Percentiles rank a stretch among this genome's conserved stretches.
Conservation (phyloP, 2,888 invertebrate species). For the Habroteleia sp. region DNA sequence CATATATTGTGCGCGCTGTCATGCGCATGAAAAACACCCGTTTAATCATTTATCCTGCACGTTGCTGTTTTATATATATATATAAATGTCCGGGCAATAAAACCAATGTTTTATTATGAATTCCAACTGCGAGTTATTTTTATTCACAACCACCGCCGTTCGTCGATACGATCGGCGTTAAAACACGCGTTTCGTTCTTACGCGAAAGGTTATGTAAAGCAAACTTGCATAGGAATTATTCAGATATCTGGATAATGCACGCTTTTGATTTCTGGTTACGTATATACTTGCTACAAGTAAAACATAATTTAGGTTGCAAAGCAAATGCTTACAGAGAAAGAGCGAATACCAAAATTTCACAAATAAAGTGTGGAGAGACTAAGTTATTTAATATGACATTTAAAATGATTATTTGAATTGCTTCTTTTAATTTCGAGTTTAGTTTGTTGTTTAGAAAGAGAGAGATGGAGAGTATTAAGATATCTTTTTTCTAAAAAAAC, state of each 20-base stretch:
- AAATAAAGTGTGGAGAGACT: too few relatives aligned
- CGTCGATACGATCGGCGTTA: constrained; percentile 5
- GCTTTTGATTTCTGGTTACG: too few relatives aligned
- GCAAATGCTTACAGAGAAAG: too few relatives aligned
- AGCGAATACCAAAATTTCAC: too few relatives aligned
- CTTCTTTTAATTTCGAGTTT: too few relatives aligned
- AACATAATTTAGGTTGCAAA: too few relatives aligned
- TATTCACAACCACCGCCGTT: constrained; percentile 6
- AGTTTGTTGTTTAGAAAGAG: too few relatives aligned
- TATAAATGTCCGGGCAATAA: constrained; percentile 14
- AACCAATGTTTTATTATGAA: constrained; percentile 23
- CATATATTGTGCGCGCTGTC: constrained; percentile 39
- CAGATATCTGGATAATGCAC: not conserved
- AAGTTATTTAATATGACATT: too few relatives aligned
- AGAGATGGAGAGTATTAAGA: too few relatives aligned
- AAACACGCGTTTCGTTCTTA: constrained; percentile 4
- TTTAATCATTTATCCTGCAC: constrained; percentile 36
- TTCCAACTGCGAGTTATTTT: constrained; percentile 3
- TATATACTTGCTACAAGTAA: too few relatives aligned
- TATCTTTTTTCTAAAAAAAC: too few relatives aligned
- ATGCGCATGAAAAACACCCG: constrained; percentile 30
- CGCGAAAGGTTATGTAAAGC: not conserved
- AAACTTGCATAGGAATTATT: constrained; percentile 4
- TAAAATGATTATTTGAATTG: too few relatives aligned
- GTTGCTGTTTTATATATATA: constrained; percentile 13